Conservation (phyloP, 2,797 vertebrate genomes). For the Acrossocheilus fasciatus region DNA sequence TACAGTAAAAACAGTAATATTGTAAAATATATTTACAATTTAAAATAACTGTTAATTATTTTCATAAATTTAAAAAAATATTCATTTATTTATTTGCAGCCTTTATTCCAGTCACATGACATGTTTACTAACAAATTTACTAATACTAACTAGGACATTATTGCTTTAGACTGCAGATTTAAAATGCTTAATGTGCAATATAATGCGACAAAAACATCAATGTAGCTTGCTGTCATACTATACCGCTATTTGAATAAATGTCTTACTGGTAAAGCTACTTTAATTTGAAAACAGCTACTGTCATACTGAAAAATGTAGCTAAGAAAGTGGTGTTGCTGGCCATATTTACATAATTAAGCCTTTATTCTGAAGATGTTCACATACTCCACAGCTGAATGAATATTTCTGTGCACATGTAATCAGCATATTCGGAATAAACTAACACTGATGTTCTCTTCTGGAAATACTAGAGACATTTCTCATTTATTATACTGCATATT, state of each 20-base stretch:
- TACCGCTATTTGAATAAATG: neutral
- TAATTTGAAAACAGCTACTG: neutral
- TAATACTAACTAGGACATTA: too few species aligned
- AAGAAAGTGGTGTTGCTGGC: neutral
- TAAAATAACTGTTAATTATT: neutral
- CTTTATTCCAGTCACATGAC: neutral
- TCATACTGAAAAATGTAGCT: neutral
- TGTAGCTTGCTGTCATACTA: neutral
- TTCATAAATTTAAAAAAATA: neutral
- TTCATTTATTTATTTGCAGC: neutral
- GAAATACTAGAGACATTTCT: neutral
- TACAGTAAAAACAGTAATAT: neutral
- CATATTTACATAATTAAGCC: neutral
- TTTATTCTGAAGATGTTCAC: neutral
- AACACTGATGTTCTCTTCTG: slow-evolving; percentile 8
- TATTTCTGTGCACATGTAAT: neutral
- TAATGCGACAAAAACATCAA: neutral
- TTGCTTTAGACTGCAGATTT: neutral
- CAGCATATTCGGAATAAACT: neutral
- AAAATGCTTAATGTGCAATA: neutral
- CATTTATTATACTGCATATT: slow-evolving; percentile 8
- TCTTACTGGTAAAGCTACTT: neutral
- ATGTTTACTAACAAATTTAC: too few species aligned
- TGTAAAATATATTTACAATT: neutral
- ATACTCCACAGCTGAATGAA: neutral